These are phyloP conservation scores for Anthoscopus minutus DNA, from an alignment of 2,113 vertebrate genomes.

Conservation along the genomic window DNA sequence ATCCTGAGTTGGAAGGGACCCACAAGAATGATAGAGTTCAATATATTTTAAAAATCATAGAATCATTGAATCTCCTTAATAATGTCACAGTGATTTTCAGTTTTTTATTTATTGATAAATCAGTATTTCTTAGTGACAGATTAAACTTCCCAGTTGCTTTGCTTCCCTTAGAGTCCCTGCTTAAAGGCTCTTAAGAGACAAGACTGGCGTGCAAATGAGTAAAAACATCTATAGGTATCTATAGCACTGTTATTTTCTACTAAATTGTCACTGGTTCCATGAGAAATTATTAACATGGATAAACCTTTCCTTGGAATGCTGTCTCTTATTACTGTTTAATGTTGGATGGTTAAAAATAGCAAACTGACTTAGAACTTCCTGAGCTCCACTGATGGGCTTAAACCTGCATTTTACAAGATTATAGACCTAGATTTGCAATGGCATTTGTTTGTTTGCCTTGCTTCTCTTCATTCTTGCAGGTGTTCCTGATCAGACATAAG, in stretches of 20 bases:
- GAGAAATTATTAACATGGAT: not conserved
- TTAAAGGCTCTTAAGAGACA: not conserved
- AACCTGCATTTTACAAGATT: not conserved
- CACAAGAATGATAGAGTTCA: not conserved
- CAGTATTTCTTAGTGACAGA: not conserved
- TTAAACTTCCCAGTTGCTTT: not conserved
- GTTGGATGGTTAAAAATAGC: not conserved
- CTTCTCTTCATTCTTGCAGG: not conserved
- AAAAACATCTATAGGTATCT: not conserved
- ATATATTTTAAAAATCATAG: not conserved
- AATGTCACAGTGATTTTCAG: not conserved
- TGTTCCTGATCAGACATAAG: not conserved
- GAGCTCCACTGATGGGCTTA: not conserved
- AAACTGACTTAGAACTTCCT: not conserved
- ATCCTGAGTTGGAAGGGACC: not conserved
- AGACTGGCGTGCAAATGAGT: not conserved
- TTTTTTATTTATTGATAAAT: not conserved
- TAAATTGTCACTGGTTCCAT: not conserved
- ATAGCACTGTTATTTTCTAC: not conserved
- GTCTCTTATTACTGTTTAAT: not conserved
- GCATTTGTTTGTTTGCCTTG: not conserved
- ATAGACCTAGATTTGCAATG: not conserved
- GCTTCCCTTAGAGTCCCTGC: not conserved
- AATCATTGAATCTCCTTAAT: not conserved
- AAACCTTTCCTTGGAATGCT: not conserved